Conservation (phyloP, 2,797 vertebrate species). For the Gobionotothen gibberifrons region DNA sequence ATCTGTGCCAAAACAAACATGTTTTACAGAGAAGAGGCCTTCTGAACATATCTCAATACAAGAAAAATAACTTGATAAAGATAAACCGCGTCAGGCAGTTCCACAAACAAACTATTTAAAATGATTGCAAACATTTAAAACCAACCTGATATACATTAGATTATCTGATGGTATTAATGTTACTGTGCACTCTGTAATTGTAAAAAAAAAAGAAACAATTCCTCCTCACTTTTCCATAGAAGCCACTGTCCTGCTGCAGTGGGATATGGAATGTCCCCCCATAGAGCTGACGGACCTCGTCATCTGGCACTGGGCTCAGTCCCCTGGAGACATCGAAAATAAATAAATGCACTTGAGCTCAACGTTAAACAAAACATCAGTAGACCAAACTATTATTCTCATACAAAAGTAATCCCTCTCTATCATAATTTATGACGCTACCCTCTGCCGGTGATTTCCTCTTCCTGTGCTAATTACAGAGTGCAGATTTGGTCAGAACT, state of each 20-base stretch:
- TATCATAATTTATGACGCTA: no score
- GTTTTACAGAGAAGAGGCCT: background rate
- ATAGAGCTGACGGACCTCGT: constrained; percentile 86
- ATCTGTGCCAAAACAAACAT: constrained; percentile 33
- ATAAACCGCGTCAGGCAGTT: background rate
- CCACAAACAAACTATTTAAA: background rate
- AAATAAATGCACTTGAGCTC: background rate
- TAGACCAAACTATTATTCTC: background rate
- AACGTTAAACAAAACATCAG: background rate
- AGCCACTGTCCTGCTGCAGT: constrained; percentile 88
- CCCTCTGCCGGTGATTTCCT: no score
- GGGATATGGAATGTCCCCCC: constrained; percentile 88
- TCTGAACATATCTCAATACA: background rate
- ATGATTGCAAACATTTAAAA: background rate
- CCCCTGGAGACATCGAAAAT: constrained; percentile 77
- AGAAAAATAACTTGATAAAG: background rate
- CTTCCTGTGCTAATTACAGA: no score
- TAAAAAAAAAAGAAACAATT: no score
- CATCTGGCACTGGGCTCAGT: constrained; percentile 85
- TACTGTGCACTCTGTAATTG: background rate
- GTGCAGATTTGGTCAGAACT: no score
- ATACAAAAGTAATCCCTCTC: no score
- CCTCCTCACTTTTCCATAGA: constrained; percentile 88
- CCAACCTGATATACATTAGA: background rate
- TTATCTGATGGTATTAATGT: background rate